These are phyloP conservation scores for Drosophila ohnishii DNA, from an alignment of 1,140 invertebrate genomes.

Conservation along the genomic window DNA sequence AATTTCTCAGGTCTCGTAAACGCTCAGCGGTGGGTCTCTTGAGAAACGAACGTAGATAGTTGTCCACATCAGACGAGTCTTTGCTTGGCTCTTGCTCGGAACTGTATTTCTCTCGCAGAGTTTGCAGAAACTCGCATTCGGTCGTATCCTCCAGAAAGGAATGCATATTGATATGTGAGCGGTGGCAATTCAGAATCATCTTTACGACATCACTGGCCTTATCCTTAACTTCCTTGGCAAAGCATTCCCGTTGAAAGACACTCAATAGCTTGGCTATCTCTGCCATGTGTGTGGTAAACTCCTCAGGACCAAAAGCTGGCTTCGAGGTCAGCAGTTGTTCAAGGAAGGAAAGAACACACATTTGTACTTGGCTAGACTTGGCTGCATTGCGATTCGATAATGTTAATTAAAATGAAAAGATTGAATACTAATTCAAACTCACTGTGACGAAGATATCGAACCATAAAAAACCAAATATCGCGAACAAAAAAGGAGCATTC, in stretches of 20 bases:
- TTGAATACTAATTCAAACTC: neutral
- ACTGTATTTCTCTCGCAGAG: constrained; percentile 16
- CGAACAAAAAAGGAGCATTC: constrained; percentile 49
- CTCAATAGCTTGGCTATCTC: constrained; percentile 56
- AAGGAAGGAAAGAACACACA: constrained; percentile 38
- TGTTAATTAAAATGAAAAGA: too few relatives aligned
- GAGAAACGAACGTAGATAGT: constrained; percentile 46
- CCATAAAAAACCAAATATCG: constrained; percentile 65
- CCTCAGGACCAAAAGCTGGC: neutral
- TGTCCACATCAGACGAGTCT: neutral
- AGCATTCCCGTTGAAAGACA: constrained; percentile 10
- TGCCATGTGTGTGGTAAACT: constrained; percentile 32
- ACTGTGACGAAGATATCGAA: constrained; percentile 49
- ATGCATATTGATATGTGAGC: constrained; percentile 26
- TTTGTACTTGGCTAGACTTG: constrained; percentile 41
- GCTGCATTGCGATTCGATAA: constrained; percentile 17
- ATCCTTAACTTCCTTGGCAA: constrained; percentile 17
- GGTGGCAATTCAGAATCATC: constrained; percentile 24
- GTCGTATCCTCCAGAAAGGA: constrained; percentile 50
- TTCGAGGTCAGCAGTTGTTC: constrained; percentile 36
- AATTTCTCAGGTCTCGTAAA: constrained; percentile 43
- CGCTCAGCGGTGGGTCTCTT: constrained; percentile 40
- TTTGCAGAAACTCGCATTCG: constrained; percentile 42
- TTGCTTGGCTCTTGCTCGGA: neutral
- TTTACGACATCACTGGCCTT: constrained; percentile 2